phyloP scores from a whole-genome alignment of 2,888 invertebrate genomes.

The Stictocephala bisonia region DNA sequence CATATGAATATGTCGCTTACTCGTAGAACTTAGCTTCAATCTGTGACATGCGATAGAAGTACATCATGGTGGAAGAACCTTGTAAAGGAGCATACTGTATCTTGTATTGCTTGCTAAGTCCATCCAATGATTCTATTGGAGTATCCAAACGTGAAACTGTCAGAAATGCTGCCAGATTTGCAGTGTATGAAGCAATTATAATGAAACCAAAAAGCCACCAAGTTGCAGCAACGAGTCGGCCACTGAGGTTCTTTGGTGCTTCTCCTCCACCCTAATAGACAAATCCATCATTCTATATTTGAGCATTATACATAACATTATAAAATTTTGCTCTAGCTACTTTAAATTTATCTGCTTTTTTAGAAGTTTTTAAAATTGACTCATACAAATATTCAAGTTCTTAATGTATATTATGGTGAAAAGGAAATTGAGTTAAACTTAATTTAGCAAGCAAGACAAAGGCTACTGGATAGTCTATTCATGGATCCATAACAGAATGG shows the following conservation, averaged over 20 bases:
- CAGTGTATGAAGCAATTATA: slow-evolving; percentile 98
- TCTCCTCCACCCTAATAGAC: slow-evolving; percentile 94
- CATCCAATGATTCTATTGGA: slow-evolving; percentile 93
- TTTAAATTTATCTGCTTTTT: no score
- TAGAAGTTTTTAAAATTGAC: no score
- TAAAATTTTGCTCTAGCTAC: no score
- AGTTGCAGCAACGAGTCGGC: slow-evolving; percentile 94
- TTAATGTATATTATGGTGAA: no score
- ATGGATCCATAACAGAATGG: no score
- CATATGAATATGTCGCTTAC: no score
- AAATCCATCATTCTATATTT: no score
- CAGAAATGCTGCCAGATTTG: slow-evolving; percentile 96
- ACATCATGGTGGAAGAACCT: slow-evolving; percentile 90
- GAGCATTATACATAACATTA: no score
- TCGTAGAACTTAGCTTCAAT: slow-evolving; percentile 96
- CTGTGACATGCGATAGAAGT: slow-evolving; percentile 95
- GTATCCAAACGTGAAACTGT: slow-evolving; percentile 94
- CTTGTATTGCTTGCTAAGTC: slow-evolving; percentile 95
- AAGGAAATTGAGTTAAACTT: no score
- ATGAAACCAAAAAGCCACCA: slow-evolving; percentile 99
- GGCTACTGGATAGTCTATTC: no score
- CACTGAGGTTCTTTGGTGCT: slow-evolving; percentile 95
- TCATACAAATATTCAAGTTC: no score
- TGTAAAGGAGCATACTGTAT: slow-evolving; percentile 94
- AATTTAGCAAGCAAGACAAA: no score